Evolutionary conservation across 2,113 vertebrate genomes (phyloP).

Genomic region (Talpa occidentalis): DNA sequence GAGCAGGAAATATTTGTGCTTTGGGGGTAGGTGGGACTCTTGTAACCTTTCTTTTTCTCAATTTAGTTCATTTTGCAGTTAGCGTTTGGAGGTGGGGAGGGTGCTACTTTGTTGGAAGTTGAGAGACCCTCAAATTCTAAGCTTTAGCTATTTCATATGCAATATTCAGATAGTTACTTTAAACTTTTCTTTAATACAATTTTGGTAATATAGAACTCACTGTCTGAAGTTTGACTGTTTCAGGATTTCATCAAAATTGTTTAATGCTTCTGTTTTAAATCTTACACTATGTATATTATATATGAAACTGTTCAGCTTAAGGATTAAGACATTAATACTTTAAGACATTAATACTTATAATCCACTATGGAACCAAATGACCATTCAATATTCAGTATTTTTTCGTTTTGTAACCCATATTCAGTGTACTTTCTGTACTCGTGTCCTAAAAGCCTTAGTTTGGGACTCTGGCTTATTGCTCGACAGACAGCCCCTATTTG

Average conservation of each 20-base stretch:
- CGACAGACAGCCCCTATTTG: conserved; percentile 54
- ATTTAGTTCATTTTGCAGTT: conserved; percentile 29
- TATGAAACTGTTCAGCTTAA: conserved; percentile 49
- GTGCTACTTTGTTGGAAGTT: conserved; percentile 25
- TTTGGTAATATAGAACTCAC: conserved; percentile 12
- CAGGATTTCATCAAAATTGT: conserved; percentile 47
- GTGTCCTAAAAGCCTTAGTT: conserved; percentile 14
- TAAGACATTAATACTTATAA: conserved; percentile 62
- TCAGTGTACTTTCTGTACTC: conserved; percentile 60
- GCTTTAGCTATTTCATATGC: conserved; percentile 42
- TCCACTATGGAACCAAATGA: conserved; percentile 42
- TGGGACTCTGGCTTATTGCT: conserved; percentile 45
- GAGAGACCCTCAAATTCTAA: background rate
- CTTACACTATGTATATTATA: conserved; percentile 46
- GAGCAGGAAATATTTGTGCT: conserved; percentile 51
- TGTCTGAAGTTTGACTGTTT: conserved; percentile 54
- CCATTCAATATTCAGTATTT: conserved; percentile 26
- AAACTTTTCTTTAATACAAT: conserved; percentile 11
- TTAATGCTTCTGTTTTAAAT: conserved; percentile 63
- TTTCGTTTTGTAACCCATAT: conserved; percentile 57
- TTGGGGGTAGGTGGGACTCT: background rate
- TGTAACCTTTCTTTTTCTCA: background rate
- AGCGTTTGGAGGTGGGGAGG: conserved; percentile 44
- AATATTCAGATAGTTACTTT: conserved; percentile 49
- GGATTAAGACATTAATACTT: conserved; percentile 59